phyloP scores from a whole-genome alignment of 30 jellyfish, hydroid and myxozoan species.

The Morbakka virulenta region DNA sequence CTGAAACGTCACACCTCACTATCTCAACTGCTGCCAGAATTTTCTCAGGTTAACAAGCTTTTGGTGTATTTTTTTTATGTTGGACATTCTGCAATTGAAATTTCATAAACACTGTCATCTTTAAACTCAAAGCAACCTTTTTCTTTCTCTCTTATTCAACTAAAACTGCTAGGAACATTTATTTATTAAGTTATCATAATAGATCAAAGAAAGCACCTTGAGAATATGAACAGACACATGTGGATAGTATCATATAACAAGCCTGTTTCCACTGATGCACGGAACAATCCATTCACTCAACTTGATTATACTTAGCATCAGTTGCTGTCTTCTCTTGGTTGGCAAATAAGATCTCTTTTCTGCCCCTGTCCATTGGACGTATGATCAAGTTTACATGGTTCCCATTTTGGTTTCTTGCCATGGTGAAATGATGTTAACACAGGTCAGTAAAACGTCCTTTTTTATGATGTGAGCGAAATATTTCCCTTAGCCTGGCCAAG shows the following conservation, averaged over 20 bases:
- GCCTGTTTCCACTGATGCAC: constrained; percentile 42
- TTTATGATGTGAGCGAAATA: neutral
- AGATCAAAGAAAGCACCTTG: no score
- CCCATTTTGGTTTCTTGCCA: neutral
- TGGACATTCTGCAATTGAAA: constrained; percentile 10
- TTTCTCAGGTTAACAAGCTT: constrained; percentile 5
- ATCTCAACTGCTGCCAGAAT: constrained; percentile 23
- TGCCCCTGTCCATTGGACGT: constrained; percentile 23
- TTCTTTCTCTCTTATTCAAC: constrained; percentile 46
- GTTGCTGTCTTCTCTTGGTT: constrained; percentile 32
- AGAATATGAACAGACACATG: no score
- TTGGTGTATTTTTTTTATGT: neutral
- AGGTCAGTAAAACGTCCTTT: neutral
- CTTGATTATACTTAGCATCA: constrained; percentile 28
- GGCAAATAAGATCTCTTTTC: constrained; percentile 33
- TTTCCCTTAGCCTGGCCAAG: neutral
- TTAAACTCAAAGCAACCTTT: constrained; percentile 16
- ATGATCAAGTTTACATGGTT: constrained; percentile 14
- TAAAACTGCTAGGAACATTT: constrained; percentile 26
- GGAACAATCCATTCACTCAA: constrained; percentile 22
- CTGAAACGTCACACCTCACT: constrained; percentile 21
- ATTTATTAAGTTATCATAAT: constrained; percentile 15
- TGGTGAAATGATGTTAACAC: neutral
- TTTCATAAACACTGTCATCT: constrained; percentile 1
- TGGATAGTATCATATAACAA: constrained; percentile 30